A percentile compares a stretch with the other conserved stretches of the same genome.
Conservation (phyloP, 2,797 vertebrate species). For the Phoeniculus purpureus region DNA sequence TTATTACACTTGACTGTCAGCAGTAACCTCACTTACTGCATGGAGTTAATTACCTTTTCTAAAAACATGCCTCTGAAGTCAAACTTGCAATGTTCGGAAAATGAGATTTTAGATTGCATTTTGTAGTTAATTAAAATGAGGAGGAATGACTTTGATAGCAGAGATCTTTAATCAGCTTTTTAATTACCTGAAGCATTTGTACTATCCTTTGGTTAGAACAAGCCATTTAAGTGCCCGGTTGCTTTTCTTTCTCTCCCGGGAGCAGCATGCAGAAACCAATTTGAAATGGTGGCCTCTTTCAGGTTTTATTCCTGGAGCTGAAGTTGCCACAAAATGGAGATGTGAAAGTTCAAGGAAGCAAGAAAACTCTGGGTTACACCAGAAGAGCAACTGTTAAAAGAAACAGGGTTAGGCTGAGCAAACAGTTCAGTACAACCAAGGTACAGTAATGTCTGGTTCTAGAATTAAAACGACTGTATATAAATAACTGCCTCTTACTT, state of each 20-base stretch:
- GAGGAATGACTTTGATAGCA: slow-evolving; percentile 16
- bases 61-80: slow-evolving; percentile 29
- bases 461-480: background rate
- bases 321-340: slow-evolving; percentile 93
- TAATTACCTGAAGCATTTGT: slow-evolving; percentile 46
- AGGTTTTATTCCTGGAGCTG: slow-evolving; percentile 94
- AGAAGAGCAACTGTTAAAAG: slow-evolving; percentile 80
- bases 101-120: slow-evolving; percentile 49
- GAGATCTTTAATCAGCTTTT: slow-evolving; percentile 52
- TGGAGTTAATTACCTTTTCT: slow-evolving; percentile 60
- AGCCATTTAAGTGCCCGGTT: slow-evolving; percentile 1
- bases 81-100: slow-evolving; percentile 14
- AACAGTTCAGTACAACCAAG: slow-evolving; percentile 95
- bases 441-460: slow-evolving; percentile 70
- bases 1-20: slow-evolving; percentile 26
- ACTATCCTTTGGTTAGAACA: slow-evolving; percentile 1
- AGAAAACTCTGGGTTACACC: slow-evolving; percentile 92
- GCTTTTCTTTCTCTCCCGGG: background rate
- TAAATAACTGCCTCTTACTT: background rate
- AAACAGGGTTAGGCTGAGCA: slow-evolving; percentile 79
- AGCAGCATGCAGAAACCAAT: background rate
- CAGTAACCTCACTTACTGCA: slow-evolving; percentile 15
- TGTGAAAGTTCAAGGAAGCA: slow-evolving; percentile 78
- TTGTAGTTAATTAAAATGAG: slow-evolving; percentile 54
- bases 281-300: slow-evolving; percentile 39